Evolutionary conservation across 2,888 invertebrate species (phyloP).

Genomic region (Leucophora obtusa): DNA sequence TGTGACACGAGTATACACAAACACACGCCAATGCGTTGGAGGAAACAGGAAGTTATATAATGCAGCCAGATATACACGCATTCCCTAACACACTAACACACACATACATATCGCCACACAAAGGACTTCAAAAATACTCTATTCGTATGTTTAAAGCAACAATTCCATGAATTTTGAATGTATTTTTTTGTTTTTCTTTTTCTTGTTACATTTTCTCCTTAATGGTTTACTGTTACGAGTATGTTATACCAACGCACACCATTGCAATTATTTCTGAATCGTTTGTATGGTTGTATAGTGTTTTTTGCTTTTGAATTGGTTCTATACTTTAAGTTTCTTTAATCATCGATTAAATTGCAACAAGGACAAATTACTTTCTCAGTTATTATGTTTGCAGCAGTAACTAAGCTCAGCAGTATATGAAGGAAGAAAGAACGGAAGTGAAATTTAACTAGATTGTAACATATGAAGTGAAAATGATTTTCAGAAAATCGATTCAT

Average conservation of each 20-base stretch:
- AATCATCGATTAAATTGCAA: constrained; percentile 58
- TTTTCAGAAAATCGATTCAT: constrained; percentile 43
- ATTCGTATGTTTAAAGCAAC: constrained; percentile 26
- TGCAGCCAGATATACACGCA: constrained; percentile 17
- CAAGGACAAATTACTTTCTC: constrained; percentile 60
- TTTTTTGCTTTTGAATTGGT: neutral
- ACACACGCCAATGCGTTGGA: neutral
- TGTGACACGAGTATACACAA: constrained; percentile 7
- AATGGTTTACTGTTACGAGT: neutral
- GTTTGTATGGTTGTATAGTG: neutral
- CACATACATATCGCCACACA: neutral
- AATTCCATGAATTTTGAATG: constrained; percentile 35
- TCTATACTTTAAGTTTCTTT: constrained; percentile 28
- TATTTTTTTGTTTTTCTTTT: neutral
- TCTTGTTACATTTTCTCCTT: neutral
- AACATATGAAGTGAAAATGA: constrained; percentile 44
- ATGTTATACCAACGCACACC: neutral
- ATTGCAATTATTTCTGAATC: neutral
- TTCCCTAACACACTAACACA: neutral
- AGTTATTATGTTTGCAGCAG: constrained; percentile 29
- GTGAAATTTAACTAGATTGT: constrained; percentile 28
- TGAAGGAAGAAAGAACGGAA: neutral
- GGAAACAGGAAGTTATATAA: constrained; percentile 48
- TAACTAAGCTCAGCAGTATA: constrained; percentile 17
- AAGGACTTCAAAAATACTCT: neutral